phyloP scores from a whole-genome alignment of 2,888 invertebrate species.

The Lepidochrysops patricia region DNA sequence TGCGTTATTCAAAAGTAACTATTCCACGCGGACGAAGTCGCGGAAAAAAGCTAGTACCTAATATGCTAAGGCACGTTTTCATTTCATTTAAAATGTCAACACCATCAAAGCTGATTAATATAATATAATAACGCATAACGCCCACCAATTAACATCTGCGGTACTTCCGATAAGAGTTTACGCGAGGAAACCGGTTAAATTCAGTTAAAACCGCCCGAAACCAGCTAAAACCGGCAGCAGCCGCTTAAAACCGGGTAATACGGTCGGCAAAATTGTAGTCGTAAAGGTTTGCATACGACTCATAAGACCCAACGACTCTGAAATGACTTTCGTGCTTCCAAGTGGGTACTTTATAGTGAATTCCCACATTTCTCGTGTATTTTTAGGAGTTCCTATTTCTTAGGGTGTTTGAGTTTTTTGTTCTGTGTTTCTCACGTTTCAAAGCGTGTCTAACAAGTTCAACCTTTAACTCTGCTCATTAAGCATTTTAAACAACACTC shows the following conservation, averaged over 20 bases:
- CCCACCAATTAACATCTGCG: conserved; percentile 43
- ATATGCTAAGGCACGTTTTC: background rate
- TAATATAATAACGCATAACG: conserved; percentile 34
- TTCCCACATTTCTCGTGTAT: background rate
- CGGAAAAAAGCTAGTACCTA: no score
- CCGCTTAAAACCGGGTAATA: conserved; percentile 13
- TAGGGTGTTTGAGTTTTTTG: background rate
- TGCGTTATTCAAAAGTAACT: no score
- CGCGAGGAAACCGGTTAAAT: conserved; percentile 26
- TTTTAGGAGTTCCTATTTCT: background rate
- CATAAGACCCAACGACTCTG: conserved; percentile 5
- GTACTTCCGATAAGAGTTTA: conserved; percentile 31
- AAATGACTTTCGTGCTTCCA: conserved; percentile 5
- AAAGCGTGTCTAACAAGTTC: background rate
- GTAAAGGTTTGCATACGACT: conserved; percentile 9
- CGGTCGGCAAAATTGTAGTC: conserved; percentile 10
- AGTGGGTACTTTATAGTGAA: background rate
- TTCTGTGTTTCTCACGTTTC: background rate
- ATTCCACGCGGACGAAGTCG: no score
- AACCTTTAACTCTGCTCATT: background rate
- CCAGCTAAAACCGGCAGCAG: background rate
- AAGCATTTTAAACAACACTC: background rate
- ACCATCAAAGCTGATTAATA: background rate
- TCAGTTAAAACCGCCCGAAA: background rate
- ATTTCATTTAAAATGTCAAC: background rate